Conservation (phyloP, 2,797 vertebrate genomes). For the Rachycentron canadum region DNA sequence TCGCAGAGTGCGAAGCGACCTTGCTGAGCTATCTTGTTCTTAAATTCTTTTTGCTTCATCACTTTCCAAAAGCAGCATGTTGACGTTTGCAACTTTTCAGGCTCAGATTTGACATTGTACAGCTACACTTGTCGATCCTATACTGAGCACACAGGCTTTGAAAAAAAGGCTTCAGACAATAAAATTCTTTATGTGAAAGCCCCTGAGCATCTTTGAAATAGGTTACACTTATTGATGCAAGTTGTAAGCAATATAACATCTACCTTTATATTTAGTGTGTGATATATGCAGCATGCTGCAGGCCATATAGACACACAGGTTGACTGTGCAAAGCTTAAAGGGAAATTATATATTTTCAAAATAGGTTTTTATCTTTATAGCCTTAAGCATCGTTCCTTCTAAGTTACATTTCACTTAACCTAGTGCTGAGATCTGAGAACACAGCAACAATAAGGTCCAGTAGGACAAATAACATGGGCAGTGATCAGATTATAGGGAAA, state of each 20-base stretch:
- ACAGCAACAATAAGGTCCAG: not conserved
- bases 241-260: conserved; percentile 23
- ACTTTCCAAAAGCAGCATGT: conserved; percentile 35
- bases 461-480: not conserved
- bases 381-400: not conserved
- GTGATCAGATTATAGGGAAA: not conserved
- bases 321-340: not conserved
- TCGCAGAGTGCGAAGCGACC: conserved; percentile 21
- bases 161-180: conserved; percentile 20
- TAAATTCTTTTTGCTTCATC: conserved; percentile 48
- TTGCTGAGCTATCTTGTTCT: conserved; percentile 44
- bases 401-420: not conserved
- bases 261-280: conserved; percentile 34
- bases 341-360: not conserved
- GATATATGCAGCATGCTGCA: conserved; percentile 40
- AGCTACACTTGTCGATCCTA: conserved; percentile 8
- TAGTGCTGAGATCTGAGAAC: not conserved
- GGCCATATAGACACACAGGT: conserved; percentile 17
- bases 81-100: conserved; percentile 45
- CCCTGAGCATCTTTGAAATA: conserved; percentile 16
- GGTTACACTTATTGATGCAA: conserved; percentile 21
- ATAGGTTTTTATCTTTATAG: not conserved
- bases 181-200: conserved; percentile 36
- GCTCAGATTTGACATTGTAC: conserved; percentile 37
- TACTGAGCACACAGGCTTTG: conserved; percentile 17